Evolutionary conservation across 2,888 invertebrate genomes (phyloP).

Genomic region (Marronus borbonicus): DNA sequence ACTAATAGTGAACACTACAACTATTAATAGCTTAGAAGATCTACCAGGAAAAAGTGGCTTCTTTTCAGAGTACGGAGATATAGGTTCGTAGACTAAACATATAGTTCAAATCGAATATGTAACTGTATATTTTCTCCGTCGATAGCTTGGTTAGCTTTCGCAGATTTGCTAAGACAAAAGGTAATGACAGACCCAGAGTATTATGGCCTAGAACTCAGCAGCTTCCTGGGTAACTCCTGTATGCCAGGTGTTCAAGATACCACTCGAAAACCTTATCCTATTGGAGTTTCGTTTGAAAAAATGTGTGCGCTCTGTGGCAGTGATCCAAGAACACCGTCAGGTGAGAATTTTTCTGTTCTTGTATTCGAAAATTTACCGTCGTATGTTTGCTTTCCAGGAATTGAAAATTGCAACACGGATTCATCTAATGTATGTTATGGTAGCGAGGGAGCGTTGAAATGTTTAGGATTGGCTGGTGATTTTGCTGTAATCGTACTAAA

Average conservation of each 20-base stretch:
- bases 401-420: conserved; percentile 72
- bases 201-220: conserved; percentile 73
- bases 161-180: conserved; percentile 72
- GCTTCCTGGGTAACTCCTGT: conserved; percentile 75
- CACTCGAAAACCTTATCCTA: conserved; percentile 15
- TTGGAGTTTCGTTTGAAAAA: conserved; percentile 59
- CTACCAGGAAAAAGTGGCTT: conserved; percentile 75
- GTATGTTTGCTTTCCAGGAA: neutral
- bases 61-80: conserved; percentile 79
- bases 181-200: conserved; percentile 73
- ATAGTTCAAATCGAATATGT: neutral
- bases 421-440: conserved; percentile 74
- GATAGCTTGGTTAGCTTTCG: conserved; percentile 76
- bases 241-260: conserved; percentile 73
- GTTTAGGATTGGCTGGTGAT: conserved; percentile 73
- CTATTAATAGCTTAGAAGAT: conserved; percentile 71
- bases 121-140: conserved; percentile 24
- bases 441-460: conserved; percentile 75
- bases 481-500: conserved; percentile 73
- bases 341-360: neutral
- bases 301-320: conserved; percentile 60
- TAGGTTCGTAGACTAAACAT: conserved; percentile 69
- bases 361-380: neutral
- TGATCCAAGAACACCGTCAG: neutral
- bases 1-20: conserved; percentile 71